A percentile compares a stretch with the other conserved stretches of the same genome.
These are phyloP conservation scores for Eucidaris tribuloides DNA, from an alignment of 35 echinoderm and acorn worm genomes.

Conservation along the genomic window DNA sequence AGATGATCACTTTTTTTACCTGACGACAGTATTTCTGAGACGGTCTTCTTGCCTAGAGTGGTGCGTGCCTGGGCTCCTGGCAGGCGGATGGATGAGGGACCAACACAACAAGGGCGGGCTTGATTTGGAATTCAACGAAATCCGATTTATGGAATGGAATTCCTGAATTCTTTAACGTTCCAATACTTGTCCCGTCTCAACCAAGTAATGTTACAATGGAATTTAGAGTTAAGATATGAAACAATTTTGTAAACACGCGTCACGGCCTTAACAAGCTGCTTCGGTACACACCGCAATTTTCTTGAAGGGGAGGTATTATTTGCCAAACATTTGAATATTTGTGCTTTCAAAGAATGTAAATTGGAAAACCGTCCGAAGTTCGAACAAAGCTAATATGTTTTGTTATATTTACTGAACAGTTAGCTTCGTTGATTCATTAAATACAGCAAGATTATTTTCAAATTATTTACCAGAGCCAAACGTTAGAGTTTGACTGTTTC, in stretches of 20 bases:
- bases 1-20: too few relatives aligned
- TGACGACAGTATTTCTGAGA: too few relatives aligned
- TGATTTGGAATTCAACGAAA: not conserved
- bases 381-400: constrained; percentile 41
- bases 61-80: not conserved
- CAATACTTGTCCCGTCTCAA: not conserved
- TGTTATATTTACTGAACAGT: constrained; percentile 22
- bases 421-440: constrained; percentile 25
- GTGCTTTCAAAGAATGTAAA: not conserved
- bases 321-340: constrained; percentile 31
- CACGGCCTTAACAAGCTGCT: not conserved
- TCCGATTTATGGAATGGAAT: constrained; percentile 17
- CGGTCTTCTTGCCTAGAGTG: not conserved
- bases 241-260: constrained; percentile 1
- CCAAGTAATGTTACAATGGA: too few relatives aligned
- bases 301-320: not conserved
- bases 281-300: constrained; percentile 2
- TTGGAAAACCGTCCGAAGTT: constrained; percentile 19
- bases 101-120: not conserved
- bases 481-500: constrained; percentile 10
- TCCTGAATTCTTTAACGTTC: constrained; percentile 17
- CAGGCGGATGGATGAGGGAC: not conserved
- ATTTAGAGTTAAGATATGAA: not conserved
- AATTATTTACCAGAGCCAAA: constrained; percentile 26
- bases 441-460: constrained; percentile 31